These are phyloP conservation scores for Enoplosus armatus DNA, from an alignment of 2,797 vertebrate species.

Conservation along the genomic window DNA sequence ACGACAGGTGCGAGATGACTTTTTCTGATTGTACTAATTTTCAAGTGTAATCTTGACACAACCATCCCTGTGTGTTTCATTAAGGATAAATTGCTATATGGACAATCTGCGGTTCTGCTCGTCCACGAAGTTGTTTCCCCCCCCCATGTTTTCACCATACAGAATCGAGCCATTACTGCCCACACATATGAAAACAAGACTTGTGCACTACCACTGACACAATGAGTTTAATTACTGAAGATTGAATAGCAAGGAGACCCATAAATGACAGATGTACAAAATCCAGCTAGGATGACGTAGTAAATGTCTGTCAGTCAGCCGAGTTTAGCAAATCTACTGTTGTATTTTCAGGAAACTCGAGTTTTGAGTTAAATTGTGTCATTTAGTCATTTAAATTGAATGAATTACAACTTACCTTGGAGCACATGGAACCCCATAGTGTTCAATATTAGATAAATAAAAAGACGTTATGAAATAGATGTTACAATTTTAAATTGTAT, in stretches of 20 bases:
- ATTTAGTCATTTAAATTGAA: neutral
- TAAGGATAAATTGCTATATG: neutral
- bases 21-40: neutral
- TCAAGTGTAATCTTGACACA: too few relatives aligned
- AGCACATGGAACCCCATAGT: neutral
- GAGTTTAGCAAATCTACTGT: too few relatives aligned
- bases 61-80: neutral
- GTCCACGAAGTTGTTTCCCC: too few relatives aligned
- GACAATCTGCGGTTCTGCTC: neutral
- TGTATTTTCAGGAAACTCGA: neutral
- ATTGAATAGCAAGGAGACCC: neutral
- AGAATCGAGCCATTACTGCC: neutral
- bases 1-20: accelerated
- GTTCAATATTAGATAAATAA: neutral
- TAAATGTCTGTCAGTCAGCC: too few relatives aligned
- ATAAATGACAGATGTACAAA: neutral
- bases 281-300: too few relatives aligned
- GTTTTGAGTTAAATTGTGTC: neutral
- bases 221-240: neutral
- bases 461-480: too few relatives aligned
- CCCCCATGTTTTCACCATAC: too few relatives aligned
- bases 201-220: neutral
- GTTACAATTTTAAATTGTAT: neutral
- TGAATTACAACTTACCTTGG: neutral
- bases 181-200: neutral